Conservation (phyloP, 1,140 invertebrate species). For the Aphaenogaster ashmeadi region DNA sequence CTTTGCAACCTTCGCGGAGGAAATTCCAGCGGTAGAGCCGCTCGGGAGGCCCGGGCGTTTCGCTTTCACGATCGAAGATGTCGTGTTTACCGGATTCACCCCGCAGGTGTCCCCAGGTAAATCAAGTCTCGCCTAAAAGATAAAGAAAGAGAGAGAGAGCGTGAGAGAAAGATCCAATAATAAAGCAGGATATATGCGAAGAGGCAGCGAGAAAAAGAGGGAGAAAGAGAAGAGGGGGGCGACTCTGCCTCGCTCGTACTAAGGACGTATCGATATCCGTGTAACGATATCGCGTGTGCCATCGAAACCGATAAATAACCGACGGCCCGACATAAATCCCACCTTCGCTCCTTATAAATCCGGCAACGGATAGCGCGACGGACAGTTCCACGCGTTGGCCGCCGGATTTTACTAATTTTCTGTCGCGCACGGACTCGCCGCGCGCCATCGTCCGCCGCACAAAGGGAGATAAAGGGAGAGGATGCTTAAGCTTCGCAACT, state of each 20-base stretch:
- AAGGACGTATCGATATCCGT: conserved; percentile 85
- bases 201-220: conserved; percentile 31
- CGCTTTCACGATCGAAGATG: conserved; percentile 57
- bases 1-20: conserved; percentile 13
- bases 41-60: conserved; percentile 45
- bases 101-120: conserved; percentile 65
- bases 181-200: conserved; percentile 29
- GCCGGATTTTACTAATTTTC: conserved; percentile 87
- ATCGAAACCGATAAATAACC: conserved; percentile 87
- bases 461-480: conserved; percentile 77
- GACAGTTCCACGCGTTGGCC: conserved; percentile 82
- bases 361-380: conserved; percentile 75
- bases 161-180: neutral
- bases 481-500: conserved; percentile 68
- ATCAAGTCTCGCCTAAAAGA: conserved; percentile 51
- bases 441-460: conserved; percentile 62
- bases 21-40: conserved; percentile 34
- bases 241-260: conserved; percentile 60
- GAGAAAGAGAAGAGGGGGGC: conserved; percentile 29
- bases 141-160: conserved; percentile 1
- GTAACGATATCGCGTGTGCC: conserved; percentile 85
- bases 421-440: conserved; percentile 77
- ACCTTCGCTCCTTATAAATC: conserved; percentile 87
- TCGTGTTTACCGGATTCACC: conserved; percentile 56
- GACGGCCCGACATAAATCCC: conserved; percentile 84